A percentile compares a stretch with the other conserved stretches of the same genome.
These are phyloP conservation scores for Blennius ocellaris DNA, from an alignment of 2,113 vertebrate species.

Conservation along the genomic window DNA sequence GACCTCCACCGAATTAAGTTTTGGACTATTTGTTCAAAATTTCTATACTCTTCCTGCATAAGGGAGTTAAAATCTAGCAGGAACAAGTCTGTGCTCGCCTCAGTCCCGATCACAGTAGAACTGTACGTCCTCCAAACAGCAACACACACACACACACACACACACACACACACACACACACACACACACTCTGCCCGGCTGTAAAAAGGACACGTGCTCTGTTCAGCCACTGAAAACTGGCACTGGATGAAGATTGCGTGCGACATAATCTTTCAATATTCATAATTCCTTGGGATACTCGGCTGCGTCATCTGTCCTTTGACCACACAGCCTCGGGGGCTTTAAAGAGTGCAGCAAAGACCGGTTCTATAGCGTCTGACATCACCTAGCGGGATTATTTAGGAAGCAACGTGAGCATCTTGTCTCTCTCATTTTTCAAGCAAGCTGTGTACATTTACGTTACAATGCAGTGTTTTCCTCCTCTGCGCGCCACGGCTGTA, in stretches of 20 bases:
- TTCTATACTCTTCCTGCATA: no score
- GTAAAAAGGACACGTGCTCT: constrained; percentile 3
- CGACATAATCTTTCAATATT: constrained; percentile 44
- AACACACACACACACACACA: background rate
- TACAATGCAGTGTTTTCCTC: constrained; percentile 5
- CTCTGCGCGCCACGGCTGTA: background rate
- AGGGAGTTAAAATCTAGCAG: no score
- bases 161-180: background rate
- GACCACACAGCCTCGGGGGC: background rate
- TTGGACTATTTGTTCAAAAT: no score
- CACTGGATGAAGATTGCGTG: constrained; percentile 21
- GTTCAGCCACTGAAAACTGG: background rate
- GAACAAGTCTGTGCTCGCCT: no score
- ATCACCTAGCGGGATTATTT: constrained; percentile 3
- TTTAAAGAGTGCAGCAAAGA: background rate
- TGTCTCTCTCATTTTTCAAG: background rate
- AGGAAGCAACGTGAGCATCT: background rate
- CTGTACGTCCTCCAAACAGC: background rate
- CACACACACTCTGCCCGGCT: background rate
- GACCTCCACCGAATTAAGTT: no score
- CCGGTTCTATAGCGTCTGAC: background rate
- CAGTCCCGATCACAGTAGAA: no score
- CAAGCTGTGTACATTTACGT: background rate
- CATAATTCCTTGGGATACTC: constrained; percentile 15
- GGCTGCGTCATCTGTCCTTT: constrained; percentile 15